These are phyloP conservation scores for Tridacna crocea DNA, from an alignment of 2,888 invertebrate genomes.

Conservation along the genomic window DNA sequence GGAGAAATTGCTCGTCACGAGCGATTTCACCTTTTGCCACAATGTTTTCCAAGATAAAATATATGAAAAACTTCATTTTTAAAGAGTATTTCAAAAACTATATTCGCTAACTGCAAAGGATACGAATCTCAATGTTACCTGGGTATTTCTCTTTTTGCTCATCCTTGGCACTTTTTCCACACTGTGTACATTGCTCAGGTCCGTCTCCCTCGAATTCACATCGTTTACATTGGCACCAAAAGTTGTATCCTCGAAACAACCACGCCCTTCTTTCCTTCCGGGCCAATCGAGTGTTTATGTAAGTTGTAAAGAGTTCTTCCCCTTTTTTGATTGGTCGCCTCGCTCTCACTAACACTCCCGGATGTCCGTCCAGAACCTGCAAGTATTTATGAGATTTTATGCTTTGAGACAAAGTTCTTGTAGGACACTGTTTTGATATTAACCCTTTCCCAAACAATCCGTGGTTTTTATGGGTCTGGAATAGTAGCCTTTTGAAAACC, in stretches of 20 bases:
- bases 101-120: no score
- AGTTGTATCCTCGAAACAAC: slow-evolving; percentile 74
- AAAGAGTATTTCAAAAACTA: no score
- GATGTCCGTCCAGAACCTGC: slow-evolving; percentile 63
- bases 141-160: slow-evolving; percentile 59
- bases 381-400: no score
- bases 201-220: slow-evolving; percentile 75
- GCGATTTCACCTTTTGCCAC: no score
- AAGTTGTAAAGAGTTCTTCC: slow-evolving; percentile 70
- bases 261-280: slow-evolving; percentile 67
- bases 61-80: no score
- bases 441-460: no score
- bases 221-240: slow-evolving; percentile 74
- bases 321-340: slow-evolving; percentile 68
- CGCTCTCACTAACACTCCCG: slow-evolving; percentile 73
- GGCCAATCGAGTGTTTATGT: slow-evolving; percentile 67
- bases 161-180: slow-evolving; percentile 59
- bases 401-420: no score
- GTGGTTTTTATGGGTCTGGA: no score
- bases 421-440: no score
- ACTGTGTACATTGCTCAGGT: slow-evolving; percentile 67
- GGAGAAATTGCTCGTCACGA: no score
- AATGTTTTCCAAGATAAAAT: no score
- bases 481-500: no score
- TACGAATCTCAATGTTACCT: slow-evolving; percentile 25